Conservation (phyloP, 2,113 vertebrate species). For the Seriola aureovittata region DNA sequence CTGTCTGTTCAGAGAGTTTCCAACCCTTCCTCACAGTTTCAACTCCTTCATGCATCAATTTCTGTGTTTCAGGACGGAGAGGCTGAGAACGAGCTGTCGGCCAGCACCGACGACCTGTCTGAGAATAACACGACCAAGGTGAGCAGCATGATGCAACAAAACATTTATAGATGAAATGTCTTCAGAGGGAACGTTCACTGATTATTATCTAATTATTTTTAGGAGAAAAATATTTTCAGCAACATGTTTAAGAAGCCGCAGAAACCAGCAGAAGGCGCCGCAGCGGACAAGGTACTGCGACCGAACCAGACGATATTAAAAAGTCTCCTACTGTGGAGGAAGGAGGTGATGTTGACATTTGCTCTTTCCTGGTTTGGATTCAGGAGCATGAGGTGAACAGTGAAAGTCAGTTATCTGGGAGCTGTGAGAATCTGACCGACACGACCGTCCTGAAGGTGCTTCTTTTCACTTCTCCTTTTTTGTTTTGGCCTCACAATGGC, state of each 20-base stretch:
- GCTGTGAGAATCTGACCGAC: slow-evolving; percentile 54
- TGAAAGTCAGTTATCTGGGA: slow-evolving; percentile 28
- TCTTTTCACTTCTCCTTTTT: neutral
- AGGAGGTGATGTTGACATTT: neutral
- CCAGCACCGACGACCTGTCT: slow-evolving; percentile 55
- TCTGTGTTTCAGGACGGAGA: slow-evolving; percentile 62
- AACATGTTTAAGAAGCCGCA: slow-evolving; percentile 69
- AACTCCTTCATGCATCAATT: accelerated
- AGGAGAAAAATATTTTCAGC: slow-evolving; percentile 76
- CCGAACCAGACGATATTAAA: accelerated
- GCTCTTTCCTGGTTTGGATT: slow-evolving; percentile 17
- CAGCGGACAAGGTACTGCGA: slow-evolving; percentile 50
- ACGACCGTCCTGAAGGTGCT: slow-evolving; percentile 41
- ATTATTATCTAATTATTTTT: neutral
- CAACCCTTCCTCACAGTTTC: neutral
- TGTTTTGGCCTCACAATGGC: too few relatives aligned
- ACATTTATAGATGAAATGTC: accelerated
- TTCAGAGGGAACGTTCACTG: neutral
- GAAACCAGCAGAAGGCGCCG: slow-evolving; percentile 56
- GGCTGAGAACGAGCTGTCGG: slow-evolving; percentile 41
- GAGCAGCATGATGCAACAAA: neutral
- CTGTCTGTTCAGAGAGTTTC: neutral
- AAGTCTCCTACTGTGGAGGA: neutral
- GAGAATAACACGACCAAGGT: slow-evolving; percentile 64
- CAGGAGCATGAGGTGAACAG: slow-evolving; percentile 38